Conservation (phyloP, 1,140 invertebrate species). For the Meloidogyne floridensis region DNA sequence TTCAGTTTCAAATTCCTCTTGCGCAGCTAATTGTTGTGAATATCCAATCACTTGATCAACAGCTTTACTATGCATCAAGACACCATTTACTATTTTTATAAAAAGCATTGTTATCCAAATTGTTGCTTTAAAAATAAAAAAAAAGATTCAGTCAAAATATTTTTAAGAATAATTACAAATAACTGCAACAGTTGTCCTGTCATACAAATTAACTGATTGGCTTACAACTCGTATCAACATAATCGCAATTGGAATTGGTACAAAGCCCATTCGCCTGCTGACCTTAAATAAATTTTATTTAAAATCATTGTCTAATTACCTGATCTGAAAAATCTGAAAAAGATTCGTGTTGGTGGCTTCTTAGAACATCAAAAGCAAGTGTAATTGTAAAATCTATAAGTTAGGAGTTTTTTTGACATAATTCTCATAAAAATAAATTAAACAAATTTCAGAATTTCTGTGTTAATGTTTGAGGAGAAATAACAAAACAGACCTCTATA, state of each 20-base stretch:
- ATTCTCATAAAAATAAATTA: constrained; percentile 74
- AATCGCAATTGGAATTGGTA: constrained; percentile 88
- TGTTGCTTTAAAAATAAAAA: neutral
- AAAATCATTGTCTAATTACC: constrained; percentile 68
- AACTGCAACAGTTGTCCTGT: constrained; percentile 73
- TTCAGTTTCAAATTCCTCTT: neutral
- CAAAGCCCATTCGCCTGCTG: constrained; percentile 89
- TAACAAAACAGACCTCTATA: constrained; percentile 75
- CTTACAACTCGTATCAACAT: constrained; percentile 82
- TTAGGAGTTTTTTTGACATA: no score
- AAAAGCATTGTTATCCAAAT: constrained; percentile 19
- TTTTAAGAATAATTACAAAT: constrained; percentile 67
- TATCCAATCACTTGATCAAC: constrained; percentile 9
- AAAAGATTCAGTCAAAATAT: neutral
- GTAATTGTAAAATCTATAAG: constrained; percentile 61
- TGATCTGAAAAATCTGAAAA: constrained; percentile 94
- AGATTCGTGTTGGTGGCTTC: constrained; percentile 72
- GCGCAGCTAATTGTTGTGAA: neutral
- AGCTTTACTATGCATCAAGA: constrained; percentile 21
- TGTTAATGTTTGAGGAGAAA: constrained; percentile 64
- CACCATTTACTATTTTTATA: constrained; percentile 28
- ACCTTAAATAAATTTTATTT: constrained; percentile 14
- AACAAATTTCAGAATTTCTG: constrained; percentile 74
- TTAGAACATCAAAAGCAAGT: constrained; percentile 60
- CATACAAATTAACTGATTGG: constrained; percentile 73